Percentiles rank a stretch among this genome's conserved stretches.
phyloP scores from a whole-genome alignment of 2,797 vertebrate genomes.

The Pitangus sulphuratus region DNA sequence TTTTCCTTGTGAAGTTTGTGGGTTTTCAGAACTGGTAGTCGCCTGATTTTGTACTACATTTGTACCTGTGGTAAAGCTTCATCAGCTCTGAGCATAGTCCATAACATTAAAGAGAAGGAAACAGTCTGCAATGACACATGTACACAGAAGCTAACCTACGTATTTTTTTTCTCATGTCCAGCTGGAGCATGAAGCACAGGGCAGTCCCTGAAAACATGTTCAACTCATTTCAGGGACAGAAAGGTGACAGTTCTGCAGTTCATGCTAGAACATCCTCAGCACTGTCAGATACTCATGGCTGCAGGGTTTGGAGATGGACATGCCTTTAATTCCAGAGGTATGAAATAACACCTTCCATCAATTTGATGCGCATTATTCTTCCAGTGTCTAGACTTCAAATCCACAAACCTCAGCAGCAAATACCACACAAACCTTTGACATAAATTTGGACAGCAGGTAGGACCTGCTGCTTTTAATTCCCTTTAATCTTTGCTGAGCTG shows the following conservation, averaged over 20 bases:
- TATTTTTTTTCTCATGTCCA: neutral
- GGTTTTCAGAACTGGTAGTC: neutral
- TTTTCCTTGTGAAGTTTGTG: neutral
- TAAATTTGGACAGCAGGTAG: neutral
- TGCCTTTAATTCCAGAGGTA: neutral
- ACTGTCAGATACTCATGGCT: neutral
- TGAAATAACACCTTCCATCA: neutral
- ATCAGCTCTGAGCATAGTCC: neutral
- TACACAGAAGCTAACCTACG: rapidly evolving
- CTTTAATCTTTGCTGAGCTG: neutral
- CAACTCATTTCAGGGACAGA: neutral
- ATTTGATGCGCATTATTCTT: neutral
- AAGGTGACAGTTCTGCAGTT: neutral
- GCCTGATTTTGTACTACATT: neutral
- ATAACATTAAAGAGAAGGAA: neutral
- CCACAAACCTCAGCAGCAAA: neutral
- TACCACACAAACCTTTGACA: neutral
- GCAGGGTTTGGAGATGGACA: neutral
- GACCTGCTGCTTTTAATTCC: neutral
- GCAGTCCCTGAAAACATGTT: neutral
- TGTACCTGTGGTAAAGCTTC: neutral
- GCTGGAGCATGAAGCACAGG: neutral
- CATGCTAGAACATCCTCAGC: neutral
- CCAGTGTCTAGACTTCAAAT: neutral
- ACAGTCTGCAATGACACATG: neutral